These are phyloP conservation scores for Bombus affinis DNA, from an alignment of 1,140 invertebrate species.

Conservation along the genomic window DNA sequence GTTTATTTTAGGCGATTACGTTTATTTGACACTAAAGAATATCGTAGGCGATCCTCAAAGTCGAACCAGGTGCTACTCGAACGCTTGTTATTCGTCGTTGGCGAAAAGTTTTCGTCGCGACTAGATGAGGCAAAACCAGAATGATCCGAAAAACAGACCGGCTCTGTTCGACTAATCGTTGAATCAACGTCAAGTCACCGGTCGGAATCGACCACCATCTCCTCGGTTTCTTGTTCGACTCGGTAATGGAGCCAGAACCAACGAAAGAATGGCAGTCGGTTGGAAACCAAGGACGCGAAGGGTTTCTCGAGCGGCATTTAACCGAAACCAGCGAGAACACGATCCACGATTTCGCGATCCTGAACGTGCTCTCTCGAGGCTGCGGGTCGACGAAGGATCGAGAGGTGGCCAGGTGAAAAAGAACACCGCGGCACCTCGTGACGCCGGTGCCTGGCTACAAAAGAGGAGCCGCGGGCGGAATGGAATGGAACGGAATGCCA, in stretches of 20 bases:
- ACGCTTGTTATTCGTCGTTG: not conserved
- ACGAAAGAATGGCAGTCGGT: slow-evolving; percentile 41
- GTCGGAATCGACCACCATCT: not conserved
- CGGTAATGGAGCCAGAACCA: slow-evolving; percentile 52
- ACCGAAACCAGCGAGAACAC: slow-evolving; percentile 26
- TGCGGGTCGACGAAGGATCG: slow-evolving; percentile 11
- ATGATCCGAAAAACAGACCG: slow-evolving; percentile 2
- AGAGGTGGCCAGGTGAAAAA: slow-evolving; percentile 49
- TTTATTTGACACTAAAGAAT: not conserved
- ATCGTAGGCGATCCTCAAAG: not conserved
- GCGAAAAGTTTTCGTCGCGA: slow-evolving; percentile 18
- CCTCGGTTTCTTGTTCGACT: slow-evolving; percentile 46
- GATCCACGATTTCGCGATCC: slow-evolving; percentile 37
- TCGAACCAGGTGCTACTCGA: not conserved
- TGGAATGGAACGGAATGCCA: slow-evolving; percentile 75
- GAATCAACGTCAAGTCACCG: slow-evolving; percentile 45
- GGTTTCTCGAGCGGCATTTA: slow-evolving; percentile 35
- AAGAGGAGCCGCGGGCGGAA: slow-evolving; percentile 68
- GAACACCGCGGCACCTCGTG: slow-evolving; percentile 52
- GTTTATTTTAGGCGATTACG: not conserved
- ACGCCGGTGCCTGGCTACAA: slow-evolving; percentile 61
- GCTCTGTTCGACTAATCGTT: slow-evolving; percentile 45
- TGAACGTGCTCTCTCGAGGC: slow-evolving; percentile 16
- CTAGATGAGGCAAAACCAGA: slow-evolving; percentile 42
- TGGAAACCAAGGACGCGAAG: not conserved